Evolutionary conservation across 2,113 vertebrate genomes (phyloP).

Genomic region (Egretta garzetta): DNA sequence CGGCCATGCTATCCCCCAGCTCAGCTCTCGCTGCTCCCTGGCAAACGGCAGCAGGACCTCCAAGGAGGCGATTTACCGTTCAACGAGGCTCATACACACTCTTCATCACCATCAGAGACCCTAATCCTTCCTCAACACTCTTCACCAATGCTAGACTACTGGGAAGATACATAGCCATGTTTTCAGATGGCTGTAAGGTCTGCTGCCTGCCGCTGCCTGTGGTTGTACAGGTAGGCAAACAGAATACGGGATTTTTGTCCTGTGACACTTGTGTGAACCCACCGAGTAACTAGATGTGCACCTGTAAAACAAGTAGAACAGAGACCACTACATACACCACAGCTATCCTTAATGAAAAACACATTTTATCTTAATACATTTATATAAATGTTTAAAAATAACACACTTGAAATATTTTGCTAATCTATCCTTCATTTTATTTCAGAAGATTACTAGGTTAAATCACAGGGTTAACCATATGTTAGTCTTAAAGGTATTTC

Average conservation of each 20-base stretch:
- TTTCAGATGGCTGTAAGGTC: background rate
- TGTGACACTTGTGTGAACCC: background rate
- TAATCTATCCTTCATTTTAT: background rate
- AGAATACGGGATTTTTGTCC: background rate
- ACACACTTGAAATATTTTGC: background rate
- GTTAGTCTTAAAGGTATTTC: background rate
- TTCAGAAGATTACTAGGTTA: background rate
- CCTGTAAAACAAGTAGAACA: background rate
- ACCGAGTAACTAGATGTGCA: background rate
- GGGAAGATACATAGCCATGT: background rate
- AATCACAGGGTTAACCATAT: background rate
- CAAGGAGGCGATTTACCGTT: fast-evolving
- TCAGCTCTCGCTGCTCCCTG: background rate
- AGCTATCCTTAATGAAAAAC: background rate
- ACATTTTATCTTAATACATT: background rate
- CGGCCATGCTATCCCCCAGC: fast-evolving
- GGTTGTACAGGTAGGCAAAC: background rate
- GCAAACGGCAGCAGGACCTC: background rate
- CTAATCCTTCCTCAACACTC: background rate
- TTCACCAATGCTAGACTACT: fast-evolving
- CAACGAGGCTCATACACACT: background rate
- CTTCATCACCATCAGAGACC: background rate
- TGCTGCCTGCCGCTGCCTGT: background rate
- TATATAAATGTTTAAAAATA: background rate
- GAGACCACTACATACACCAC: background rate